These are phyloP conservation scores for Aegotheles bennettii DNA, from an alignment of 2,113 vertebrate genomes.

Conservation along the genomic window DNA sequence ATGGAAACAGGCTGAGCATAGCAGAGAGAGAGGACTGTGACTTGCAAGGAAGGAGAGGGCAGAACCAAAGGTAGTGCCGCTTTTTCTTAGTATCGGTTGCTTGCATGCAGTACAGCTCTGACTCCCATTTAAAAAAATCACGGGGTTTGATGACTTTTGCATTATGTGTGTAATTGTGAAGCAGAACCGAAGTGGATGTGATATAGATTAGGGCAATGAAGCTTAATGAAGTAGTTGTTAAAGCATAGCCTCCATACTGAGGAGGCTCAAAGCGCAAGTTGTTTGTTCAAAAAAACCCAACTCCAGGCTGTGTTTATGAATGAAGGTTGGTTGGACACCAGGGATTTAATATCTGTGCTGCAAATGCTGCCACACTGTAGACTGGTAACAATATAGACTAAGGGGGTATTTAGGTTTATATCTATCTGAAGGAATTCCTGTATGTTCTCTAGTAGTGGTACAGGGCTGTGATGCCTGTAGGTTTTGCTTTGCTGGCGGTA, in stretches of 20 bases:
- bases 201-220: not conserved
- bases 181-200: not conserved
- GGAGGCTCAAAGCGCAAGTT: not conserved
- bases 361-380: not conserved
- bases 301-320: not conserved
- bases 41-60: not conserved
- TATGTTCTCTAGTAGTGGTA: not conserved
- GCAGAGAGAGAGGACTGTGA: not conserved
- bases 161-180: not conserved
- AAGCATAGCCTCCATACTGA: not conserved
- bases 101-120: not conserved
- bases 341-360: not conserved
- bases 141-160: not conserved
- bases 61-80: not conserved
- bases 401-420: not conserved
- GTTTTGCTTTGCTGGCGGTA: not conserved
- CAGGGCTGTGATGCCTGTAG: not conserved
- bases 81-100: not conserved
- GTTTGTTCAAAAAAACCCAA: not conserved
- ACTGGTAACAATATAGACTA: not conserved
- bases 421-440: not conserved
- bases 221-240: not conserved
- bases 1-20: not conserved
- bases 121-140: not conserved
- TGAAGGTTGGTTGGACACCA: not conserved